A percentile compares a stretch with the other conserved stretches of the same genome.
Conservation (phyloP, 2,113 vertebrate species). For the Elephas maximus region DNA sequence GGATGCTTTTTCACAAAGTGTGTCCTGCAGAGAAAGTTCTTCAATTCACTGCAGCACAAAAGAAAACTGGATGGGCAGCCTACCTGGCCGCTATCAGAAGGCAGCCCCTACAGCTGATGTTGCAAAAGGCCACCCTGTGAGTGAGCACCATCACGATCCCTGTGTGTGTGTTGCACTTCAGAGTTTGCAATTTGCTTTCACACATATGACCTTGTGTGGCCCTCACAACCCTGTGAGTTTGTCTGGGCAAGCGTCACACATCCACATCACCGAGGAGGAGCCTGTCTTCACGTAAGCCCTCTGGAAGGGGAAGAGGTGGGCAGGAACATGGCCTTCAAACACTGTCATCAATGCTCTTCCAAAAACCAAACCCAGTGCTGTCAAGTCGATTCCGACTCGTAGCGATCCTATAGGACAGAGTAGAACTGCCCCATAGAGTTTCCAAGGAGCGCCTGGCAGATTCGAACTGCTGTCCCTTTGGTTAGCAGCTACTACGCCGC, state of each 20-base stretch:
- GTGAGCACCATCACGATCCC: background rate
- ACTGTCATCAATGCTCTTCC: background rate
- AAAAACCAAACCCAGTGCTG: too few species aligned
- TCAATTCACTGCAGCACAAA: background rate
- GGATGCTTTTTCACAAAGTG: background rate
- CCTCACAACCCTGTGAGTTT: background rate
- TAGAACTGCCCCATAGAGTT: too few species aligned
- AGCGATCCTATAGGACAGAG: too few species aligned
- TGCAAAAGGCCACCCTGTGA: background rate
- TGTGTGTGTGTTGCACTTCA: fast-evolving
- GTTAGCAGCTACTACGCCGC: too few species aligned
- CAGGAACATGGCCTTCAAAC: background rate
- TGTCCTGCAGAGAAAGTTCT: background rate
- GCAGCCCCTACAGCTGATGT: background rate
- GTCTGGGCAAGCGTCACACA: background rate
- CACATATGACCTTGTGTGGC: background rate
- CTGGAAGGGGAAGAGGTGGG: background rate
- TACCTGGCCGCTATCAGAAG: background rate
- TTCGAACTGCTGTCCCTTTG: too few species aligned
- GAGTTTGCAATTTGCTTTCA: background rate
- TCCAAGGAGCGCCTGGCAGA: too few species aligned
- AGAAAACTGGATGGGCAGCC: background rate
- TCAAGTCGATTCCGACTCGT: too few species aligned
- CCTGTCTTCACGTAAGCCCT: background rate
- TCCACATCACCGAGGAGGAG: background rate